Base-by-base conservation (phyloP, 35 echinoderm and acorn worm genomes). In the Ophiothrix spiculata region DNA sequence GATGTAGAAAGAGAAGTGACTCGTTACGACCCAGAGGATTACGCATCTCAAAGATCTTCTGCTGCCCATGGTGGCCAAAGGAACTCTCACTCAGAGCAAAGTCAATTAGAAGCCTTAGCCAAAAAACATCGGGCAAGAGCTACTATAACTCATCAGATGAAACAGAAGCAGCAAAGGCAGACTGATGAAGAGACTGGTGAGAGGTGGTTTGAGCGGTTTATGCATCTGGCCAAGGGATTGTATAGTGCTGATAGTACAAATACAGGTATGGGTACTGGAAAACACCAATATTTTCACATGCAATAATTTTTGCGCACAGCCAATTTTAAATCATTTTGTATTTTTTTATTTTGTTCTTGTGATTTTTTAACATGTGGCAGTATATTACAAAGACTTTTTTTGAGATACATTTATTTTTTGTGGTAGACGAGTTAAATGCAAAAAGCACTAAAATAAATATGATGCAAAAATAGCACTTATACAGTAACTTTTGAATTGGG, bases 151-250 rank as follows among this genome's bases (percentile, higher is more conserved):
- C 69, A 94, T 19, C 84, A 94, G 33, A 54, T 37, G 35, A 69
- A 75, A 19, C 85, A 83, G 35, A 90, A 75, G 75, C 40, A 86
- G 38, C 31, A 17, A 1, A 49, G 56, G 29, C 39, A 87, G 32
- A 76, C 41, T n/a, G 76, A 79, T 75, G 76, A 78, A 56, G 87
- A 80, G 19, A 88, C 77, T 12, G 80, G 81, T 46, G 88, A 97
- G 40, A 82, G 83, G n/a, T 97, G 95, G 95, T 97, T 94, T 75
- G 79, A 83, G 0, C 56, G 95, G 28, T 97, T 97, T 56, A 86
- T 93, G 88, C 95, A 97, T 56, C 85, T 97, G 10, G 95, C 95
- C 15, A 90, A 89, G 39, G 95, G 95, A 78, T 85, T 97, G 54
- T 97, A 97, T 46, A 97, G 87, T 40, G 79, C 45, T 75, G 95